These are phyloP conservation scores for Vireo altiloquus DNA, from an alignment of 2,113 vertebrate genomes.

Conservation along the genomic window DNA sequence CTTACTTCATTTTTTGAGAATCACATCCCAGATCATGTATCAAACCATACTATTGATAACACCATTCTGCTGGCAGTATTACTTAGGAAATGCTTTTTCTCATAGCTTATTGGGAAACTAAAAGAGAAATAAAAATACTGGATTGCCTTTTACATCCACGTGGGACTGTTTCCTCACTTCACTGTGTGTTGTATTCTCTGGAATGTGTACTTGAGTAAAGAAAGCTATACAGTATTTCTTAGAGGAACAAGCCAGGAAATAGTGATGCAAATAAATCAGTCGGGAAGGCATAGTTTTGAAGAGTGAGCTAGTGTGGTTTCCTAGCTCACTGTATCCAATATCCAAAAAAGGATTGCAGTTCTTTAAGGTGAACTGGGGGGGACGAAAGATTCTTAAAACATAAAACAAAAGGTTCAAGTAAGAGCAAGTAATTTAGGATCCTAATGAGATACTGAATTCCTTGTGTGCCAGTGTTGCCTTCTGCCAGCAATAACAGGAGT, in stretches of 20 bases:
- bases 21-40: background rate
- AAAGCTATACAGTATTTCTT: background rate
- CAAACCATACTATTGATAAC: background rate
- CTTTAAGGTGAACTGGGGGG: background rate
- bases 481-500: background rate
- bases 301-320: background rate
- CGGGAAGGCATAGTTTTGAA: background rate
- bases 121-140: background rate
- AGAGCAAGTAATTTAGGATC: background rate
- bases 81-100: background rate
- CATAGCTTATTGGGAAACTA: background rate
- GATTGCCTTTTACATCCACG: background rate
- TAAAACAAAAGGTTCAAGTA: background rate
- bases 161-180: background rate
- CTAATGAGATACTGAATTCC: background rate
- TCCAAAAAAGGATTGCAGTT: background rate
- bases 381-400: background rate
- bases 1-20: background rate
- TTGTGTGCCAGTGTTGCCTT: too few relatives aligned
- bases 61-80: background rate
- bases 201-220: background rate
- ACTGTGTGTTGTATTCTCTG: background rate
- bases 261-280: background rate
- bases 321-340: background rate
- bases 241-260: background rate